Evolutionary conservation across 2,113 vertebrate genomes (phyloP).

Genomic region (Hypanus sabinus): DNA sequence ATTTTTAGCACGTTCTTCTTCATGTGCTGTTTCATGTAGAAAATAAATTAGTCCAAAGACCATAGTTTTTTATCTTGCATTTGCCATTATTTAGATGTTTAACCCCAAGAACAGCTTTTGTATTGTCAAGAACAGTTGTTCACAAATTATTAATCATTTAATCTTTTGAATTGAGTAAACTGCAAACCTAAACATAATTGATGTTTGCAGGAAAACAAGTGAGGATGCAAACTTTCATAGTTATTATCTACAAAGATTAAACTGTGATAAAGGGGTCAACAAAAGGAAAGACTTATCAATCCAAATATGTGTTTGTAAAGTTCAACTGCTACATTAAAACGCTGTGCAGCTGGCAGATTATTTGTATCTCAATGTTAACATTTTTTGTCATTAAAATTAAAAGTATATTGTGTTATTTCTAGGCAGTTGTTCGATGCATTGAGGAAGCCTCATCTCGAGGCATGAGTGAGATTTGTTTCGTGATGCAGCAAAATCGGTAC

Average conservation of each 20-base stretch:
- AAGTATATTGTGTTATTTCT: neutral
- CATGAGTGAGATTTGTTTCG: slow-evolving; percentile 88
- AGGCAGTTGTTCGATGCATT: slow-evolving; percentile 88
- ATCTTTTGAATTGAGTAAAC: neutral
- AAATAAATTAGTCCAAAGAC: slow-evolving; percentile 2
- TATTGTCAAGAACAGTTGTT: neutral
- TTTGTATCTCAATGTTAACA: neutral
- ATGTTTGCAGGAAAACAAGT: too few relatives aligned
- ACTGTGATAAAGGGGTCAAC: neutral
- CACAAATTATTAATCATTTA: neutral
- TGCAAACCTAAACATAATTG: neutral
- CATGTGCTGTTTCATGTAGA: neutral
- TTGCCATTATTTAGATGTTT: neutral
- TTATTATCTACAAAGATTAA: neutral
- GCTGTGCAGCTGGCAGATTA: neutral
- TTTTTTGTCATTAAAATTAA: neutral
- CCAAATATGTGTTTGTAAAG: neutral
- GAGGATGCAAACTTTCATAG: neutral
- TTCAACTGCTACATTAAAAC: neutral
- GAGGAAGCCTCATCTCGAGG: slow-evolving; percentile 83
- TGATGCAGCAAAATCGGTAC: slow-evolving; percentile 93
- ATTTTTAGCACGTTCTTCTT: slow-evolving; percentile 9
- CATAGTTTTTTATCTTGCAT: neutral
- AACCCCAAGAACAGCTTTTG: neutral
- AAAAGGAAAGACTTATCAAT: neutral